Conservation (phyloP, 1,140 invertebrate genomes). For the Neocloeon triangulifer region DNA sequence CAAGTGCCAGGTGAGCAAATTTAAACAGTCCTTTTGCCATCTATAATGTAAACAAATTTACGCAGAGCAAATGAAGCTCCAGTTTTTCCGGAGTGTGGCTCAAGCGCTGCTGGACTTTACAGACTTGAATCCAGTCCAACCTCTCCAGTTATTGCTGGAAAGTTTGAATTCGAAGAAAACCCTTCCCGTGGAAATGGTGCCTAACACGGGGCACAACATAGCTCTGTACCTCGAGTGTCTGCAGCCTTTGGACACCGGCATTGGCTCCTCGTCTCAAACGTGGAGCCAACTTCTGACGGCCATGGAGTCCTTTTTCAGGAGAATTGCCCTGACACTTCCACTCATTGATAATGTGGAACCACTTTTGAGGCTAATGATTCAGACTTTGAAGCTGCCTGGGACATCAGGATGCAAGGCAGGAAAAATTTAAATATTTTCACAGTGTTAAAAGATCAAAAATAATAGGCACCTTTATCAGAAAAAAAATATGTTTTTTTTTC, state of each 20-base stretch:
- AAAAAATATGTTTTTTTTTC: too few relatives aligned
- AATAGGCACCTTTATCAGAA: too few relatives aligned
- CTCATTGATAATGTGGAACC: slow-evolving; percentile 50
- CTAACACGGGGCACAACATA: slow-evolving; percentile 65
- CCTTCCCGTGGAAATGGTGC: slow-evolving; percentile 48
- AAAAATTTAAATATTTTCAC: too few relatives aligned
- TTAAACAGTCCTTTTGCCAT: background rate
- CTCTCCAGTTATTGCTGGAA: slow-evolving; percentile 78
- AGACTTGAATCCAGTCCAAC: slow-evolving; percentile 85
- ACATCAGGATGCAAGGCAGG: slow-evolving; percentile 56
- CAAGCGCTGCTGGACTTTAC: slow-evolving; percentile 88
- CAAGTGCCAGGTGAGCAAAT: slow-evolving; percentile 42
- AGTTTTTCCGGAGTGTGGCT: slow-evolving; percentile 85
- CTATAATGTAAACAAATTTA: background rate
- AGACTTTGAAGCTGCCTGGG: slow-evolving; percentile 62
- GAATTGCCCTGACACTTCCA: slow-evolving; percentile 47
- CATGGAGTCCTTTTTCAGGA: slow-evolving; percentile 67
- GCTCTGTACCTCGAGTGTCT: slow-evolving; percentile 83
- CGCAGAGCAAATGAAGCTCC: slow-evolving; percentile 36
- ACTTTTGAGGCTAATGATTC: slow-evolving; percentile 63
- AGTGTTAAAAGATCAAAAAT: too few relatives aligned
- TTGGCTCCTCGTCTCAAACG: slow-evolving; percentile 33
- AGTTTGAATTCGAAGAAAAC: slow-evolving; percentile 73
- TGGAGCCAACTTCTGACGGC: slow-evolving; percentile 65
- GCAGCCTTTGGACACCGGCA: slow-evolving; percentile 48